These are phyloP conservation scores for Tapirus terrestris DNA, from an alignment of 2,113 vertebrate genomes.

Conservation along the genomic window DNA sequence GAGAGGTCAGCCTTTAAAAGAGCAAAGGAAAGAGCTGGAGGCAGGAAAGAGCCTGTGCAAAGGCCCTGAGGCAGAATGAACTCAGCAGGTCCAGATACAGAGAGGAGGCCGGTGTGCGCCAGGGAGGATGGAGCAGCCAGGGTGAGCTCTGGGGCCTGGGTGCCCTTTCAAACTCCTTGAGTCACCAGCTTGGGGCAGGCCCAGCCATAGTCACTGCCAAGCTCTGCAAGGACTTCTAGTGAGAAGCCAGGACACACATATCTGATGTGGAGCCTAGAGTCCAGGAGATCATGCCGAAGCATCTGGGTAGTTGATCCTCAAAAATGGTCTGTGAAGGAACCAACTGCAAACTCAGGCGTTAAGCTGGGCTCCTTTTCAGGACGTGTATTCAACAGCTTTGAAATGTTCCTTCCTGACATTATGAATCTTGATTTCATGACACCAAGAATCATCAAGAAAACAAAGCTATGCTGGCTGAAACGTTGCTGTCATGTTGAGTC, in stretches of 20 bases:
- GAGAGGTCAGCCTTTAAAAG: background rate
- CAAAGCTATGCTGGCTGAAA: background rate
- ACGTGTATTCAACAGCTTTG: background rate
- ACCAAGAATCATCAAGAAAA: background rate
- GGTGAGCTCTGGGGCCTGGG: background rate
- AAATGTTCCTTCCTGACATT: background rate
- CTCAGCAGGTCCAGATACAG: background rate
- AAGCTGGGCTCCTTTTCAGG: background rate
- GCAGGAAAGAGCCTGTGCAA: background rate
- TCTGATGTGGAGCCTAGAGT: background rate
- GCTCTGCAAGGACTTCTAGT: background rate
- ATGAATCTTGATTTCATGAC: background rate
- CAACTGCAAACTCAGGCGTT: background rate
- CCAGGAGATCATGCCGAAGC: background rate
- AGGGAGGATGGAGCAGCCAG: background rate
- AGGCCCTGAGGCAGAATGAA: background rate
- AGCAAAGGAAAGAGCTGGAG: background rate
- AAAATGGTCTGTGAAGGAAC: background rate
- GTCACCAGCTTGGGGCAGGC: background rate
- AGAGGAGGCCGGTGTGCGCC: background rate
- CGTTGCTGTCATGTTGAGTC: background rate
- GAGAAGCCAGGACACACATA: background rate
- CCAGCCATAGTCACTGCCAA: background rate
- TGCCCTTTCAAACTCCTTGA: background rate
- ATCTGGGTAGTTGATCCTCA: background rate